Evolutionary conservation across 2,113 vertebrate species (phyloP).

Genomic region (Dendrocopos noguchii): DNA sequence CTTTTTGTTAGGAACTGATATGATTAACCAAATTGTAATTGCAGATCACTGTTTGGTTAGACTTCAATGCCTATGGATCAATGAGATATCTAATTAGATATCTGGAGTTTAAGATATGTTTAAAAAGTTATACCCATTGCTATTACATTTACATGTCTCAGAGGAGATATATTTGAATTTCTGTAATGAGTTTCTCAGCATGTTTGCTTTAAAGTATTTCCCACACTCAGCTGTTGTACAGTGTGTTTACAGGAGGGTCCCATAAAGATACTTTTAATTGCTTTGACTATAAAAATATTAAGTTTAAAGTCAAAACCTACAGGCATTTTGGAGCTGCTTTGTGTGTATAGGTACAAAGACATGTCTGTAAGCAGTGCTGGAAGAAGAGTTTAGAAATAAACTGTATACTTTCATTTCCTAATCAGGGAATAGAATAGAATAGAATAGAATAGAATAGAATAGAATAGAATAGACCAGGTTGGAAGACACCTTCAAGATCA

Average conservation of each 20-base stretch:
- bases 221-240: background rate
- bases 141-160: constrained; percentile 43
- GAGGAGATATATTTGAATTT: constrained; percentile 33
- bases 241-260: background rate
- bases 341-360: background rate
- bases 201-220: constrained; percentile 36
- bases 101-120: background rate
- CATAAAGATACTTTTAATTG: background rate
- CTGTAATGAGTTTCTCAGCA: constrained; percentile 18
- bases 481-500: too few relatives aligned
- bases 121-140: constrained; percentile 3
- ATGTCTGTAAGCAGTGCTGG: background rate
- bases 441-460: too few relatives aligned
- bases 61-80: constrained; percentile 34
- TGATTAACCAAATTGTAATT: constrained; percentile 19
- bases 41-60: constrained; percentile 22
- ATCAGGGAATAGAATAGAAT: background rate
- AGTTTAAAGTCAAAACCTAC: background rate
- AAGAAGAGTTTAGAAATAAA: background rate
- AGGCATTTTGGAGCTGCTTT: background rate
- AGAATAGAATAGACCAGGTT: too few relatives aligned
- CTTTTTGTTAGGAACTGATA: background rate
- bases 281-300: background rate
- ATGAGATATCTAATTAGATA: constrained; percentile 31
- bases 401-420: background rate